phyloP scores from a whole-genome alignment of 2,797 vertebrate species.

The Acanthopagrus latus region DNA sequence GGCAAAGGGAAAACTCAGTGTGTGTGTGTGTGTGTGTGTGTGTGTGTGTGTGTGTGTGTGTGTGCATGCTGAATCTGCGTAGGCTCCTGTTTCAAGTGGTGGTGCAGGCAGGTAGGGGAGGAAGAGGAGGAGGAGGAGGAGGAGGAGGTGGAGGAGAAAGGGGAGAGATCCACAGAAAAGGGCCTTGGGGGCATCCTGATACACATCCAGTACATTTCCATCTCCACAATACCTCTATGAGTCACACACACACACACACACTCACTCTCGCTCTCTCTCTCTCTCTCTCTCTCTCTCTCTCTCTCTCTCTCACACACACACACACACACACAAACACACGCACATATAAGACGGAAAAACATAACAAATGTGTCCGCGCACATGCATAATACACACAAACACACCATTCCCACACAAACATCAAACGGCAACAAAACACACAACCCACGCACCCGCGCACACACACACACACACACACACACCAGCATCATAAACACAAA shows the following conservation, averaged over 20 bases:
- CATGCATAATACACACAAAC: constrained; percentile 70
- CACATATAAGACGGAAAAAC: constrained; percentile 57
- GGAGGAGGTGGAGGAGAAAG: constrained; percentile 77
- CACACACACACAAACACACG: constrained; percentile 38
- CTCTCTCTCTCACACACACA: constrained; percentile 46
- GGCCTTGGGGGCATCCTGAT: constrained; percentile 82
- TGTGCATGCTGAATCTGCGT: constrained; percentile 86
- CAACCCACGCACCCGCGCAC: constrained; percentile 67
- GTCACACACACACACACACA: constrained; percentile 75
- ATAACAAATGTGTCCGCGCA: constrained; percentile 67
- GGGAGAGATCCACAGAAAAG: constrained; percentile 81
- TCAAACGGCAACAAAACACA: constrained; percentile 66
- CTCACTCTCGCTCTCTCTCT: too few relatives aligned
- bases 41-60: constrained; percentile 47
- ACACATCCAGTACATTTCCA: constrained; percentile 81
- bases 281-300: too few relatives aligned
- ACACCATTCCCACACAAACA: constrained; percentile 76
- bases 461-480: constrained; percentile 55
- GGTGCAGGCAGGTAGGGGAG: constrained; percentile 83
- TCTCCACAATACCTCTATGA: constrained; percentile 81
- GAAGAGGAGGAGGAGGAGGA: constrained; percentile 72
- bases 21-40: constrained; percentile 50
- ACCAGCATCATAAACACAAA: constrained; percentile 52
- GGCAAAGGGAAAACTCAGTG: constrained; percentile 83
- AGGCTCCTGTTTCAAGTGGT: constrained; percentile 89